Base-by-base conservation (phyloP, 2,113 vertebrate species). In the Tapirus terrestris region DNA sequence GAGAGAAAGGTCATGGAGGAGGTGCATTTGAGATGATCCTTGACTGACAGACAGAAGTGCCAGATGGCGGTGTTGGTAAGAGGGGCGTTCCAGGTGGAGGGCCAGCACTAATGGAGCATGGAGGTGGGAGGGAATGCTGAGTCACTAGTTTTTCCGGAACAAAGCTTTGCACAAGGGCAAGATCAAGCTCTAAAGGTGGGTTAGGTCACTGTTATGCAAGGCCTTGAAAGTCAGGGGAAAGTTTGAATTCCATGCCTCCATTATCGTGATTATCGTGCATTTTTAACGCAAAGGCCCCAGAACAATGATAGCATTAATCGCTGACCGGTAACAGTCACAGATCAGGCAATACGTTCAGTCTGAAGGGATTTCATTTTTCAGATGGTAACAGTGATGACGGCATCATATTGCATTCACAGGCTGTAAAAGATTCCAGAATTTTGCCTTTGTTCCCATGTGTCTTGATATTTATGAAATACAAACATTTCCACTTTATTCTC, bases 361-460 rank as follows among this genome's bases (percentile, higher is more conserved):
- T 31, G 91, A 96, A 97, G 61, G 60, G 86, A 70, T 81, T 96
- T 92, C 72, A 48, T 81, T 94, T 79, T 95, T 91, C 77, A 82
- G 82, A 82, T 65, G 33, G 63, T 43, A 80, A 21, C 77, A 36
- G 53, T 61, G 61, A 82, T 33, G 88, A 90, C 33, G 61, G 79
- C 95, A 36, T 93, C 39, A 18, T 21, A 17, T 11, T 75, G 43
- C 65, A 67, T 43, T 87, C 85, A 70, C 45, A 48, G 65, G 68
- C 89, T 76, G 7, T 39, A 56, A 91, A 0, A 51, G 67, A 79
- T 76, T 79, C 58, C 79, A 79, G 2, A 67, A 36, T 80, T 72
- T 76, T 75, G 51, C 56, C 20, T 86, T 92, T 85, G 81, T 61
- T 81, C 70, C 45, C 58, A 23, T 2, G 17, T 12, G 5, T 70